Conservation (phyloP, 2,113 vertebrate genomes). For the Syngnathus scovelli region DNA sequence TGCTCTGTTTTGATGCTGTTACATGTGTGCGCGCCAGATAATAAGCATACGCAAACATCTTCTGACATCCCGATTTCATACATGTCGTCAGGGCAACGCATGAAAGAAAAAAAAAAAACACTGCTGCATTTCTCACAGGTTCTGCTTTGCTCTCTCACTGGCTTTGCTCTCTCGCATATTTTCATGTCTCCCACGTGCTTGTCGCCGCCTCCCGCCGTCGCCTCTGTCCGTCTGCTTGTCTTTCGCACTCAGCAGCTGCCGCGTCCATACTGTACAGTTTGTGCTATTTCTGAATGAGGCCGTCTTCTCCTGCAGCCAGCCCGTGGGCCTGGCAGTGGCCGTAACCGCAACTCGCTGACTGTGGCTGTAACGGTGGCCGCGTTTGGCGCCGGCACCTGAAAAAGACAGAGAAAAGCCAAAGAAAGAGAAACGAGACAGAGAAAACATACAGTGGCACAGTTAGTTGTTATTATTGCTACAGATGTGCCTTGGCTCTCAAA, state of each 20-base stretch:
- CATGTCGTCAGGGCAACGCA: slow-evolving; percentile 61
- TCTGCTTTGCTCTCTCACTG: slow-evolving; percentile 62
- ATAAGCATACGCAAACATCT: slow-evolving; percentile 67
- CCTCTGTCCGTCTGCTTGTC: slow-evolving; percentile 69
- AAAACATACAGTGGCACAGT: slow-evolving; percentile 52
- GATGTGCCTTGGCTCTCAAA: slow-evolving; percentile 52
- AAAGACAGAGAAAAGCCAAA: slow-evolving; percentile 51
- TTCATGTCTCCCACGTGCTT: slow-evolving; percentile 67
- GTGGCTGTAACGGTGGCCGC: slow-evolving; percentile 46
- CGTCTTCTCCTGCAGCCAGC: slow-evolving; percentile 56
- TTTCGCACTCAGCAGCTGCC: slow-evolving; percentile 69
- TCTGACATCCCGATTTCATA: slow-evolving; percentile 70
- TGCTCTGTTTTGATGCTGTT: slow-evolving; percentile 25
- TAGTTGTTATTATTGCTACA: slow-evolving; percentile 47
- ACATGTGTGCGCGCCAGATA: slow-evolving; percentile 55
- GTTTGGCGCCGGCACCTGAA: slow-evolving; percentile 54
- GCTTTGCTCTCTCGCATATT: slow-evolving; percentile 57
- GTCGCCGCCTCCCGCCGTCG: slow-evolving; percentile 50
- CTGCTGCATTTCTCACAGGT: slow-evolving; percentile 70
- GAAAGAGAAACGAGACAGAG: slow-evolving; percentile 46
- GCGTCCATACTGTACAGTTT: slow-evolving; percentile 68
- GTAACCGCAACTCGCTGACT: slow-evolving; percentile 55
- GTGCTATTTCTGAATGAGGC: slow-evolving; percentile 71
- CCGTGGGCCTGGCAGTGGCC: slow-evolving; percentile 50
- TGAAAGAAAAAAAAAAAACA: slow-evolving; percentile 55